Evolutionary conservation across 2,113 vertebrate genomes (phyloP), one percentile per base, ranked within the genome.

Genomic region (Neolamprologus cancellatus): DNA sequence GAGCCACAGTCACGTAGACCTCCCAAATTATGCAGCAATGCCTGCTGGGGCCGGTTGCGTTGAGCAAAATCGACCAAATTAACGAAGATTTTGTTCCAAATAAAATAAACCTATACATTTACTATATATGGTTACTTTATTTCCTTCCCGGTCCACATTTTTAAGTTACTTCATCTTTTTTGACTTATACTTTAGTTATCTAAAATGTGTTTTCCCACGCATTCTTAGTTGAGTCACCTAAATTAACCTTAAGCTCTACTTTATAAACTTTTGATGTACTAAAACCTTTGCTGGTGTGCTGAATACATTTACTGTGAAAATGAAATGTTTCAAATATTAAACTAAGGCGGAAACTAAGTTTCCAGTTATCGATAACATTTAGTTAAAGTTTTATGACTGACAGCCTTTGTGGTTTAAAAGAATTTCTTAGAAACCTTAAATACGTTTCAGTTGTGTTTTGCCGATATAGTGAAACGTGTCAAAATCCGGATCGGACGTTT

Each of bases 381-480:
- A 76, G 15, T 18, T 50, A 5, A 32, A 76, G 15, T 4, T 48
- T 48, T 18, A 48, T 48, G 20, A 13, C 20, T 17, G 15, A 18
- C 54, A 18, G 36, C 13, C 5, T 8, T 5, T 2, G 4, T 5
- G 18, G 5, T 78, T 54, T 32, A 79, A n/a, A 66, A 48, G 18
- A 3, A 28, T 11, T 9, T 54, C 28, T 66, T 2, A 57, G 17
- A 2, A 66, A 36, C 30, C 13, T 28, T 9, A 3, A 30, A 46
- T 14, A 8, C 32, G 8, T 12, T 4, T 23, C 1, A 41, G 10
- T 7, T 54, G 6, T 39, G 25, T 23, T 25, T 15, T 8, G 12
- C 14, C 10, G 20, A 4, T 61, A 10, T 34, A 7, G 10, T 71
- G 84, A 94, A 79, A 95, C 89, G 89, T 92, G 87, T 94, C 90